These are phyloP conservation scores for Saturnia japonica DNA, from an alignment of 2,888 invertebrate species.

Conservation along the genomic window DNA sequence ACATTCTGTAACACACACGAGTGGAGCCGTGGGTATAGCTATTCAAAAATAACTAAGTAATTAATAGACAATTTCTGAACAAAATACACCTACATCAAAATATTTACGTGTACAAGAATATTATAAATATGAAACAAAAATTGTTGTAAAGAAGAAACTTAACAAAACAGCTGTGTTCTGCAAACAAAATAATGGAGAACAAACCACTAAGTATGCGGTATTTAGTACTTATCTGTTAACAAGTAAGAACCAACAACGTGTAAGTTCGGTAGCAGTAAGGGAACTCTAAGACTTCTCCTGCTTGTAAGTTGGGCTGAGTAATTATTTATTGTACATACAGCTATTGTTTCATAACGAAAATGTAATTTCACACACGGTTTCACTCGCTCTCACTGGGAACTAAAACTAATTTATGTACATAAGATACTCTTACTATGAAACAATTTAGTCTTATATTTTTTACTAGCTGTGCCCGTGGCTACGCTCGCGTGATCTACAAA, in stretches of 20 bases:
- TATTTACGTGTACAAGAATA: too few species aligned
- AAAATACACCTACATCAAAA: background rate
- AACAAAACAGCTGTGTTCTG: constrained; percentile 1
- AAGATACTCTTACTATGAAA: too few species aligned
- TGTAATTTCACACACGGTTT: constrained; percentile 2
- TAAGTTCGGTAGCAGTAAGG: constrained; percentile 33
- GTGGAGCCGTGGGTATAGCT: too few species aligned
- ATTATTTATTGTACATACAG: constrained; percentile 32
- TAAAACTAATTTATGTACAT: background rate
- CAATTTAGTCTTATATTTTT: too few species aligned
- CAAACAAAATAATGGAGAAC: constrained; percentile 22
- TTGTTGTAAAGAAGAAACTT: background rate
- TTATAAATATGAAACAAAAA: background rate
- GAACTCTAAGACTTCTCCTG: constrained; percentile 36
- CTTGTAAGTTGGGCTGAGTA: constrained; percentile 35
- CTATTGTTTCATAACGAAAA: constrained; percentile 23
- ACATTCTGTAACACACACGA: too few species aligned
- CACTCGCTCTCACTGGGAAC: background rate
- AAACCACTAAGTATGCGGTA: constrained; percentile 24
- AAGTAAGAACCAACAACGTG: constrained; percentile 32
- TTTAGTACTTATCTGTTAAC: constrained; percentile 32
- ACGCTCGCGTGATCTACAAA: too few species aligned
- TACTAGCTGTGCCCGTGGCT: too few species aligned
- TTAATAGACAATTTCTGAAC: background rate
- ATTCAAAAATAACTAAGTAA: too few species aligned